Evolutionary conservation across 1,140 invertebrate genomes (phyloP), one percentile per base, ranked within the genome.

Genomic region (Leptinotarsa texana): DNA sequence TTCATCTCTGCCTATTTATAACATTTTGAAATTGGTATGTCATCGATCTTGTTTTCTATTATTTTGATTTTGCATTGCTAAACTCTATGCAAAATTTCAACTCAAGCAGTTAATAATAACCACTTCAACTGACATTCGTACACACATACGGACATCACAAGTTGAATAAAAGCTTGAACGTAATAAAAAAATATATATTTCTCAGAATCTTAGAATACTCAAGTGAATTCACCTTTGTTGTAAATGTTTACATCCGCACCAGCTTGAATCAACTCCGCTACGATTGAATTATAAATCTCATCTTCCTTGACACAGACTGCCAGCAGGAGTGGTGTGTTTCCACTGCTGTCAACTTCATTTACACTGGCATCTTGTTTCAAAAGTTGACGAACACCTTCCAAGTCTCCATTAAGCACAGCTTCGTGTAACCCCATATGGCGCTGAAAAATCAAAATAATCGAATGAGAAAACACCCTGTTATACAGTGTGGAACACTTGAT

Each of bases 241-340:
- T 67, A 68, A 47, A 63, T 65, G 47, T 74, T 74, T 22, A 74
- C 73, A 47, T 74, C 73, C 49, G 73, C 73, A 48, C 73, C 73
- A 63, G 24, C 68, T 69, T 74, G 63, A 68, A 74, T 74, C 42
- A 74, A 61, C 17, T 18, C 27, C 13, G 42, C 33, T 24, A 74
- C 73, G 61, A 74, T 74, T 13, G 63, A 18, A 63, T 67, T 65
- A 49, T 74, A 74, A 68, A 69, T 69, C 4, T 74, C 65, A 18
- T 74, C 66, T 48, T 74, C 63, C 33, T 61, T 67, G 47, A 74
- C 61, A 27, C 73, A 74, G 15, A 69, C 73, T n/a, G 73, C 73
- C 65, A 74, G 42, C 63, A 74, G 49, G 17, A 74, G 33, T 33
- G 73, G 65, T 21, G 73, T 74, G 66, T 69, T 74, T 33, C 73